Evolutionary conservation across 2,888 invertebrate species (phyloP), one percentile per base, ranked within the genome.

Genomic region (Polymixis flavicincta): DNA sequence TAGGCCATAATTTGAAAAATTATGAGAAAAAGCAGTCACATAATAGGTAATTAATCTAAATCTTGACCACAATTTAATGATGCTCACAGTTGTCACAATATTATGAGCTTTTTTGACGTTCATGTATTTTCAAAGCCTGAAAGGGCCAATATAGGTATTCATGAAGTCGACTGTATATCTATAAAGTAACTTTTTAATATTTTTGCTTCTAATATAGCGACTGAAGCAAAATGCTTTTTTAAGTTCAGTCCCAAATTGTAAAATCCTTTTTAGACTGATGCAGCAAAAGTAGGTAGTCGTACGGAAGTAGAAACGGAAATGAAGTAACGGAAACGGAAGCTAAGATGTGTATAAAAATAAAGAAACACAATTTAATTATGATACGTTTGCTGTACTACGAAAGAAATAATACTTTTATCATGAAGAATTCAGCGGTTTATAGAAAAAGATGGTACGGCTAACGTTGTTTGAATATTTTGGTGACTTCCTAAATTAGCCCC

Each of bases 241-340:
- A 28, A 60, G 14, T 45, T 45, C 60, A 28, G 50, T 42, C 22
- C 22, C 4, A 28, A 48, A 52, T 11, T 50, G 48, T 32, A 32
- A 50, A 64, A 70, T 63, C 14, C 17, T 45, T 45, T 70, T 63
- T 54, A 48, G 52, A 54, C 5, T 48, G 14, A 48, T 69, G 48
- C 70, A 75, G 59, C 75, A 72, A 67, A 76, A 82, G 69, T 59
- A 55, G 22, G 69, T 59, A 55, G 19, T 48, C 13, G 63, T 65
- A 68, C 69, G 74, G 73, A 82, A 78, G 71, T 72, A 77, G 55
- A 84, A 83, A 78, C 80, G 88, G 86, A 88, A 86, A 82, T 83
- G 71, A 80, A 71, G 61, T 75, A 80, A 71, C 79, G 85, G 84
- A 86, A 85, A 80, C 77, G 83, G 83, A 82, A 83, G 74, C 74